Percentiles rank a stretch among this genome's conserved stretches.
Evolutionary conservation across 2,797 vertebrate genomes (phyloP).

Genomic region (Ammospiza maritima): DNA sequence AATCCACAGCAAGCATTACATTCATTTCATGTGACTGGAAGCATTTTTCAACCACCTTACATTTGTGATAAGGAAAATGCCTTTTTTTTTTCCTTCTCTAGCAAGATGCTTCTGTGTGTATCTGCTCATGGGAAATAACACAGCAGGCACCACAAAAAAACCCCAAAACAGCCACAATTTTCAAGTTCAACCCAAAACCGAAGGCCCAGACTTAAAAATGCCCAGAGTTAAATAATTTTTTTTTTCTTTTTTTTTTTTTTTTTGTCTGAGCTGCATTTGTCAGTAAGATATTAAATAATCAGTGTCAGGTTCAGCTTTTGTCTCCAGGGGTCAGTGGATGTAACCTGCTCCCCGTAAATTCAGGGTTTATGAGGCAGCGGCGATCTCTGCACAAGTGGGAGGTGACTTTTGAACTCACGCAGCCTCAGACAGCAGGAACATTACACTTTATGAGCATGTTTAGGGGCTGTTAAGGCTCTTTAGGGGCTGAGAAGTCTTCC

Average conservation of each 20-base stretch:
- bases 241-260: background rate
- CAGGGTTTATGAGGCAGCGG: slow-evolving; percentile 40
- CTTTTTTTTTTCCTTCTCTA: background rate
- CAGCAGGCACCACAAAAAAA: background rate
- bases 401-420: slow-evolving; percentile 50
- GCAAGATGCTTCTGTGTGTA: background rate
- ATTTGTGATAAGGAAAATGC: background rate
- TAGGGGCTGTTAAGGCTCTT: slow-evolving; percentile 19
- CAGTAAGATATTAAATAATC: slow-evolving; percentile 52
- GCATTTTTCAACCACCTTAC: background rate
- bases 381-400: slow-evolving; percentile 10
- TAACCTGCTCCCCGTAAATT: slow-evolving; percentile 59
- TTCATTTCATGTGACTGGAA: background rate
- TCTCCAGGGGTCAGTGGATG: slow-evolving; percentile 51
- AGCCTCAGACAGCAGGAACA: slow-evolving; percentile 26
- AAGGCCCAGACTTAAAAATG: background rate
- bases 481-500: slow-evolving; percentile 30
- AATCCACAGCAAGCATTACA: background rate
- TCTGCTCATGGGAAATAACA: background rate
- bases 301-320: slow-evolving; percentile 50
- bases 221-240: background rate
- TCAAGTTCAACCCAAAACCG: background rate
- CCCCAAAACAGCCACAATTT: fast-evolving
- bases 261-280: background rate
- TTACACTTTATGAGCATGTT: slow-evolving; percentile 33